phyloP scores from a whole-genome alignment of 2,888 invertebrate genomes.

The Yponomeuta malinellus region DNA sequence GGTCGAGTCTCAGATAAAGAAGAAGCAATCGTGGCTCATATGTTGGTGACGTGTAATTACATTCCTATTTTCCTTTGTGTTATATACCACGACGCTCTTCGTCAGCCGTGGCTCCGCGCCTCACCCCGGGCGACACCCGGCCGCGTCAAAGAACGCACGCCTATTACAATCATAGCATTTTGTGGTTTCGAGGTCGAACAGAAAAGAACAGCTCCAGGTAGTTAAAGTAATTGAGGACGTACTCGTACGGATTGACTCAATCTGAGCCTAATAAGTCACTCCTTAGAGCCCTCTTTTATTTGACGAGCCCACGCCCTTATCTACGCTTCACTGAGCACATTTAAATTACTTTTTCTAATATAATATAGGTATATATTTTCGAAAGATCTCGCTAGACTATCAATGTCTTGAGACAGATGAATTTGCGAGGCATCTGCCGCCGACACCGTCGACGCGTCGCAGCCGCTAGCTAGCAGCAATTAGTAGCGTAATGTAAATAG shows the following conservation, averaged over 20 bases:
- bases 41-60: conserved; percentile 62
- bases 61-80: conserved; percentile 48
- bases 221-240: conserved; percentile 17
- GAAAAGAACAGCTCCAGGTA: conserved; percentile 19
- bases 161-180: background rate
- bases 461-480: background rate
- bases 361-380: background rate
- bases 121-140: conserved; percentile 12
- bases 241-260: conserved; percentile 16
- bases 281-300: conserved; percentile 2
- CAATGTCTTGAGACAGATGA: background rate
- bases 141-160: conserved; percentile 24
- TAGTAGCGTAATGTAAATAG: conserved; percentile 58
- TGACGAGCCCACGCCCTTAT: background rate
- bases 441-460: background rate
- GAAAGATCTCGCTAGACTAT: background rate
- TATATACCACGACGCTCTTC: conserved; percentile 25
- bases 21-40: conserved; percentile 41
- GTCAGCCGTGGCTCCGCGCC: conserved; percentile 20
- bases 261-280: conserved; percentile 17
- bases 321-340: background rate
- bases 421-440: background rate
- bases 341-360: background rate
- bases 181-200: conserved; percentile 18
- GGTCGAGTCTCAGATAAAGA: conserved; percentile 24